Evolutionary conservation across 2,113 vertebrate species (phyloP), one percentile per base, ranked within the genome.

Genomic region (Cyphomyrus plagiostoma): DNA sequence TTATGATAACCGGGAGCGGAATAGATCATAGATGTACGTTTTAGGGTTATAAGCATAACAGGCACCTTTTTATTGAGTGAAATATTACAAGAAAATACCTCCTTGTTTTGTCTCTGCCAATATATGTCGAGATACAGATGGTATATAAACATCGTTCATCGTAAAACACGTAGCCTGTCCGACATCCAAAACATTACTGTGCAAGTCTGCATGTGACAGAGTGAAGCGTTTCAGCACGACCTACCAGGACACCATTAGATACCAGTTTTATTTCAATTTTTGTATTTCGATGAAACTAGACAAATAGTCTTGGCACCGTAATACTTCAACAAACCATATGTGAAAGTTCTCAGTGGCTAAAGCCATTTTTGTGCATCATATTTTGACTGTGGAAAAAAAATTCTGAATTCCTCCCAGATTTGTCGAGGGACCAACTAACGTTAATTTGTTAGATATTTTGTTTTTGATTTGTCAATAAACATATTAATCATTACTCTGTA

Each of bases 121-220:
- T 91, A 85, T 30, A 77, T 82, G 87, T 82, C 23, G n/a, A 88
- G 30, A 70, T 87, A 88, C 66, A 85, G 87, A 77, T 26, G n/a
- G 26, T 82, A 58, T 85, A 52, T 19, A 80, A 89, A 82, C 26
- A 82, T 42, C 17, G 52, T 11, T 62, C 89, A 58, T 86, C 86
- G 89, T 89, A 84, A 66, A 39, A 84, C 82, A 23, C 48, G 74
- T 88, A 89, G 74, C 80, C 87, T 86, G 82, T 86, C 89, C 26
- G 45, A 88, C 80, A 80, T 87, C 46, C 84, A 45, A 89, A 52
- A 88, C 77, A 53, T 88, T 89, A 74, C 35, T 87, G 82, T 90
- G 82, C 49, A 77, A 23, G 17, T 90, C 52, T 91, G 91, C 89
- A 90, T 91, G 89, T 89, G 21, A 49, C 49, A 90, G 74, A 42